A percentile compares a stretch with the other conserved stretches of the same genome.
Evolutionary conservation across 2,888 invertebrate species (phyloP).

Genomic region (Hydropsyche betteni): DNA sequence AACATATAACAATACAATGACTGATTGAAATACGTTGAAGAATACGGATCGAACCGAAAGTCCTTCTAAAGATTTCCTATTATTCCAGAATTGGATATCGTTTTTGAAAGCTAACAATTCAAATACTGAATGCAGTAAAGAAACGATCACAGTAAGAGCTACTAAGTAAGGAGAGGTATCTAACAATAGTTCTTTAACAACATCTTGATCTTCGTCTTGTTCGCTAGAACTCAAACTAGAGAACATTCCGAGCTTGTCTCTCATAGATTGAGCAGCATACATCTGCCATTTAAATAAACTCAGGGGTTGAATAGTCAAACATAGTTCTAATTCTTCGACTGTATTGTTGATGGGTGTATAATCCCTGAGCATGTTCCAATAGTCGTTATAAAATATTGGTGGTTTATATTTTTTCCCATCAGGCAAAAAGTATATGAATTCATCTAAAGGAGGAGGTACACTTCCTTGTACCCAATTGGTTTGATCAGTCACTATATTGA

Average conservation of each 20-base stretch:
- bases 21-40: conserved; percentile 97
- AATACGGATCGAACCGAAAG: conserved; percentile 97
- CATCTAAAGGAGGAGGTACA: conserved; percentile 92
- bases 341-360: conserved; percentile 92
- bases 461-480: conserved; percentile 92
- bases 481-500: conserved; percentile 95
- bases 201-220: conserved; percentile 87
- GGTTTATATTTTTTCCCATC: conserved; percentile 90
- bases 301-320: conserved; percentile 85
- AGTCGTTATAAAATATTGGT: conserved; percentile 94
- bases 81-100: conserved; percentile 99
- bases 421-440: conserved; percentile 90
- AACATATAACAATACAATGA: conserved; percentile 95
- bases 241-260: conserved; percentile 82
- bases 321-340: conserved; percentile 74
- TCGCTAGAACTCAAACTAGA: conserved; percentile 76
- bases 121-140: conserved; percentile 96
- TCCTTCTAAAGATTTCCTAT: conserved; percentile 95
- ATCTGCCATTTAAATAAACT: conserved; percentile 98
- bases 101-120: conserved; percentile 99
- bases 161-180: conserved; percentile 97
- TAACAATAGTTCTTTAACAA: conserved; percentile 90
- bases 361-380: conserved; percentile 98
- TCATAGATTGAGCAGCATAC: conserved; percentile 95
- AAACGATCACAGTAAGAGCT: conserved; percentile 89